A percentile compares a stretch with the other conserved stretches of the same genome.
phyloP scores from a whole-genome alignment of 2,113 vertebrate genomes.

The Smithornis capensis region DNA sequence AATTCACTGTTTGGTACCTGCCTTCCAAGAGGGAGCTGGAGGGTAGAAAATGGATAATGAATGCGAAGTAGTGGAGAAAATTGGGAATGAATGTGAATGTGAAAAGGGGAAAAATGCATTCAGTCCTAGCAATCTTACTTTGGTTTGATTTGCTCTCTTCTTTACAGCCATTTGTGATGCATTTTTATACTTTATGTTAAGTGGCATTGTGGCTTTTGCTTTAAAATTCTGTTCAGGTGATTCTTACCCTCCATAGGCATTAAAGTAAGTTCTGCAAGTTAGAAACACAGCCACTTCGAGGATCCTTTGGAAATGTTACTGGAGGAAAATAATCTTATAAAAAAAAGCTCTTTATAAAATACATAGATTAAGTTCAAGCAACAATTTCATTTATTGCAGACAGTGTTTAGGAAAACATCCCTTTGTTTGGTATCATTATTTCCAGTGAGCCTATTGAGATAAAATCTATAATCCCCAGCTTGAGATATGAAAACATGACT shows the following conservation, averaged over 20 bases:
- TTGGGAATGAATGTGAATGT: background rate
- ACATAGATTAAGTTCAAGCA: background rate
- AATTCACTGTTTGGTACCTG: background rate
- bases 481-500: background rate
- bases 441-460: background rate
- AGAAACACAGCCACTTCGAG: background rate
- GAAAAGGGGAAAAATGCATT: background rate
- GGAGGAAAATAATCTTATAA: background rate
- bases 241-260: background rate
- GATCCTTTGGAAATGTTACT: background rate
- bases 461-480: conserved; percentile 10
- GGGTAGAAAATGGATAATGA: background rate
- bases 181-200: conserved; percentile 2
- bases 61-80: background rate
- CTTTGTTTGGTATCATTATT: background rate
- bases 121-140: background rate
- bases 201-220: background rate
- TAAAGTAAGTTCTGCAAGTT: background rate
- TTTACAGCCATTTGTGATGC: background rate
- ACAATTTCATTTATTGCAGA: background rate
- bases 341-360: background rate
- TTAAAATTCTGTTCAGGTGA: background rate
- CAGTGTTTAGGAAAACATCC: background rate
- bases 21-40: background rate
- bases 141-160: conserved; percentile 16